A percentile compares a stretch with the other conserved stretches of the same genome.
These are phyloP conservation scores for Hirtodrosophila duncani DNA, from an alignment of 2,888 invertebrate genomes.

Conservation along the genomic window DNA sequence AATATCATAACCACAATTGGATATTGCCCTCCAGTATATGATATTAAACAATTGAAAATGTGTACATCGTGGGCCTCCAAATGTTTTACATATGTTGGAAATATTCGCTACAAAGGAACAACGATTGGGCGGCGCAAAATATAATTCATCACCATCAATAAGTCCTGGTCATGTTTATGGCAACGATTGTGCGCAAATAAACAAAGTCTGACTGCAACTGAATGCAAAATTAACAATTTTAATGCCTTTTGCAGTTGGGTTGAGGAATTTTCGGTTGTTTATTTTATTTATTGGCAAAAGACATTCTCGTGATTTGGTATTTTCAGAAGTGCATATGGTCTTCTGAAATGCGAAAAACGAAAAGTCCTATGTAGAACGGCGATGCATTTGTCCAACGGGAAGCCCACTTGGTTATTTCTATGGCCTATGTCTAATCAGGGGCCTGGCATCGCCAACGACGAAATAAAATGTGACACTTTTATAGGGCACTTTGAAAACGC, in stretches of 20 bases:
- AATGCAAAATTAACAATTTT: conserved; percentile 6
- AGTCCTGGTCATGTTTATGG: conserved; percentile 35
- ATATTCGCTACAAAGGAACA: no score
- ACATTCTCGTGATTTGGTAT: background rate
- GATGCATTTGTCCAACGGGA: conserved; percentile 5
- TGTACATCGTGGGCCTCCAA: no score
- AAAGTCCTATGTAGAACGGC: background rate
- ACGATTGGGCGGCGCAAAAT: no score
- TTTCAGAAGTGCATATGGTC: background rate
- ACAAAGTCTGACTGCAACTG: conserved; percentile 36
- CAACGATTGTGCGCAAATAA: conserved; percentile 39
- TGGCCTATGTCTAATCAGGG: conserved; percentile 45
- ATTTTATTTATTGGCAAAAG: conserved; percentile 14
- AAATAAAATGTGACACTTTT: conserved; percentile 68
- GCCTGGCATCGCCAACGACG: conserved; percentile 26
- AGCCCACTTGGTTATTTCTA: conserved; percentile 27
- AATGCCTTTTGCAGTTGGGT: conserved; percentile 22
- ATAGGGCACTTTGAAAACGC: conserved; percentile 62
- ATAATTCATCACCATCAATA: no score
- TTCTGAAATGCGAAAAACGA: background rate
- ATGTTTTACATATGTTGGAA: no score
- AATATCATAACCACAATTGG: no score
- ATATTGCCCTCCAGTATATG: no score
- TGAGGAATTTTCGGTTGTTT: conserved; percentile 15
- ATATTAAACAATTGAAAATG: no score